Conservation (phyloP, 2,797 vertebrate genomes). For the Saxicola maurus region DNA sequence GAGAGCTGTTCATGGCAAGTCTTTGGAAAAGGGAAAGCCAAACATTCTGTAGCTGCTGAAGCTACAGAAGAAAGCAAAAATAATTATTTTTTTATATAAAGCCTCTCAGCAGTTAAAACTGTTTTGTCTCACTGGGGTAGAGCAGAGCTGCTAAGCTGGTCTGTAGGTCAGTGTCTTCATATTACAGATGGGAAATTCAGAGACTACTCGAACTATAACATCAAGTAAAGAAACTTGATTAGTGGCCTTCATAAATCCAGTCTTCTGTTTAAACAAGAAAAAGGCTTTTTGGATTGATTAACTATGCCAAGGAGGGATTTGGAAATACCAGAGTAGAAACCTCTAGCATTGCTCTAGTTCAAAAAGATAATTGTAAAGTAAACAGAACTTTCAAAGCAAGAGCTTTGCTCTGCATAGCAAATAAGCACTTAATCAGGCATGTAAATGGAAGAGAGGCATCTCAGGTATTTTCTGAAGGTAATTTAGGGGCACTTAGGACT, state of each 20-base stretch:
- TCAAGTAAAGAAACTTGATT: constrained; percentile 6
- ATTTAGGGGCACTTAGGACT: constrained; percentile 18
- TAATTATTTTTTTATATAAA: background rate
- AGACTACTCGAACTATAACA: background rate
- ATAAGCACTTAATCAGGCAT: constrained; percentile 46
- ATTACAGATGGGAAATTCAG: background rate
- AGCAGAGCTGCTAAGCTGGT: background rate
- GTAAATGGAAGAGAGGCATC: constrained; percentile 39
- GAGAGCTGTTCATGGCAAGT: background rate
- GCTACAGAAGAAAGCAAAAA: background rate
- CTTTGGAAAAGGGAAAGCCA: background rate
- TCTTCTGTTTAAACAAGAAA: constrained; percentile 16
- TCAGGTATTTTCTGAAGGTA: constrained; percentile 54
- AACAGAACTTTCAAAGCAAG: constrained; percentile 42
- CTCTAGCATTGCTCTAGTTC: constrained; percentile 16
- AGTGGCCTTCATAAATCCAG: constrained; percentile 2
- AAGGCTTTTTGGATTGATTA: constrained; percentile 3
- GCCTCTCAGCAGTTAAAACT: background rate
- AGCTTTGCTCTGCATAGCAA: constrained; percentile 42
- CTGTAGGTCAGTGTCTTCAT: background rate
- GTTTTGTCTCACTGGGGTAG: background rate
- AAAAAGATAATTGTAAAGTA: constrained; percentile 48
- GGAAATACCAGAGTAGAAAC: constrained; percentile 28
- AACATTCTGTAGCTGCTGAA: background rate
- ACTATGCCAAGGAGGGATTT: constrained; percentile 12